phyloP scores from a whole-genome alignment of 2,113 vertebrate genomes.

The Aspiorhynchus laticeps region DNA sequence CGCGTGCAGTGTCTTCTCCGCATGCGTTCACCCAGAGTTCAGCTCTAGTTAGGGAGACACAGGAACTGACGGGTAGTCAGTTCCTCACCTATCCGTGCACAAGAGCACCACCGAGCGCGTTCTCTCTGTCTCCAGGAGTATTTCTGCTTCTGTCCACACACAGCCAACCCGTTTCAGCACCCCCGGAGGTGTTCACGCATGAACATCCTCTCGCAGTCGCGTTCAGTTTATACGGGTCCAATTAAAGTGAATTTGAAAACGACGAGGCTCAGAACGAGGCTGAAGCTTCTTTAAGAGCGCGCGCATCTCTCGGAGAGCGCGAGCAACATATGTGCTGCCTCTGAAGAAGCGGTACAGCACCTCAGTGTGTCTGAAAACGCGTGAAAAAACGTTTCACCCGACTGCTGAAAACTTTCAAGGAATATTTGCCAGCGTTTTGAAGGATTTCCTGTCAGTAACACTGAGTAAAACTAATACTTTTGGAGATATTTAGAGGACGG shows the following conservation, averaged over 20 bases:
- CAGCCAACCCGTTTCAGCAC: neutral
- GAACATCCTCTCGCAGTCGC: neutral
- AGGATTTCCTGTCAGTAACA: neutral
- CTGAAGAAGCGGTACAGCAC: conserved; percentile 55
- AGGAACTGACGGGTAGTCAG: conserved; percentile 39
- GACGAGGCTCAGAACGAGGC: conserved; percentile 46
- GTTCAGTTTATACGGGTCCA: neutral
- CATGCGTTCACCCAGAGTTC: conserved; percentile 37
- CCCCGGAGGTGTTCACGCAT: neutral
- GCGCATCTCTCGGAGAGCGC: conserved; percentile 70
- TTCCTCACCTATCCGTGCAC: conserved; percentile 33
- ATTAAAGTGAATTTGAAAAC: conserved; percentile 8
- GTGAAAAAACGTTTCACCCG: conserved; percentile 41
- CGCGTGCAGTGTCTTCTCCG: neutral
- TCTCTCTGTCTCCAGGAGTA: neutral
- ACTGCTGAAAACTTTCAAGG: conserved; percentile 61
- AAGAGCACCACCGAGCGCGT: conserved; percentile 19
- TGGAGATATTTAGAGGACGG: conserved; percentile 33
- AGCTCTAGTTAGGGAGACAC: conserved; percentile 18
- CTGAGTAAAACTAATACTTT: conserved; percentile 13
- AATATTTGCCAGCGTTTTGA: conserved; percentile 39
- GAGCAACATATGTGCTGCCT: conserved; percentile 53
- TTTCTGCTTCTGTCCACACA: neutral
- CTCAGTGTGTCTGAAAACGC: conserved; percentile 55
- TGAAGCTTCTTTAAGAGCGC: conserved; percentile 64